Evolutionary conservation across 2,888 invertebrate genomes (phyloP).

Genomic region (Pachliopta kotzebuea): DNA sequence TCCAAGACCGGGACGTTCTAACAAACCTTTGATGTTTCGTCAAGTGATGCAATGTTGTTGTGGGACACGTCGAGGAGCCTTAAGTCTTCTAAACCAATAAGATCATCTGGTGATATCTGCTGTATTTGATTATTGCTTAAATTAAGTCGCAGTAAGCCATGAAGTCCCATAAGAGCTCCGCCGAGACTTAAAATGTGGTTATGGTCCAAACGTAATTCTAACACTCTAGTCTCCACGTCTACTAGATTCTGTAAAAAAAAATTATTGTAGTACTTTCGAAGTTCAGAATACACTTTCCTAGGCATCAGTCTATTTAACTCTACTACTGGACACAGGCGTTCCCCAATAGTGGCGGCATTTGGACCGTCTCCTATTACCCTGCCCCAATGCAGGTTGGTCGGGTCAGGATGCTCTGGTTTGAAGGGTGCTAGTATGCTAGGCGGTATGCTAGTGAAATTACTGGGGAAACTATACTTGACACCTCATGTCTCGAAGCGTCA

Average conservation of each 20-base stretch:
- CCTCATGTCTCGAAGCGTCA: no score
- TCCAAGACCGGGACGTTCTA: constrained; percentile 18
- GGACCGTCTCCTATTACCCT: no score
- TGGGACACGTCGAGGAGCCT: constrained; percentile 88
- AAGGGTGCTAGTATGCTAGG: no score
- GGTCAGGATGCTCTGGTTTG: no score
- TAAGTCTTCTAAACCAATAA: constrained; percentile 88
- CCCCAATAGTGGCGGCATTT: no score
- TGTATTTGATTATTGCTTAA: constrained; percentile 88
- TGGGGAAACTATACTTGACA: no score
- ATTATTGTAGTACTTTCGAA: no score
- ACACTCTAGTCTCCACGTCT: constrained; percentile 86
- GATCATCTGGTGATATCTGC: constrained; percentile 87
- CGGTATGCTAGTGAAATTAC: no score
- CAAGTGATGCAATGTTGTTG: constrained; percentile 87
- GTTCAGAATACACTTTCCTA: no score
- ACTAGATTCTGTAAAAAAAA: constrained; percentile 86
- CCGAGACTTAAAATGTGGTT: constrained; percentile 86
- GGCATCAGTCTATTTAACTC: no score
- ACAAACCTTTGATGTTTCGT: constrained; percentile 90
- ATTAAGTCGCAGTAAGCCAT: constrained; percentile 85
- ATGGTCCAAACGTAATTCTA: constrained; percentile 87
- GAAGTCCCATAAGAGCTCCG: constrained; percentile 87
- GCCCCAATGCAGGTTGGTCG: no score
- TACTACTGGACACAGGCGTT: no score